phyloP scores from a whole-genome alignment of 2,888 invertebrate species.

The Phaonia tiefii region DNA sequence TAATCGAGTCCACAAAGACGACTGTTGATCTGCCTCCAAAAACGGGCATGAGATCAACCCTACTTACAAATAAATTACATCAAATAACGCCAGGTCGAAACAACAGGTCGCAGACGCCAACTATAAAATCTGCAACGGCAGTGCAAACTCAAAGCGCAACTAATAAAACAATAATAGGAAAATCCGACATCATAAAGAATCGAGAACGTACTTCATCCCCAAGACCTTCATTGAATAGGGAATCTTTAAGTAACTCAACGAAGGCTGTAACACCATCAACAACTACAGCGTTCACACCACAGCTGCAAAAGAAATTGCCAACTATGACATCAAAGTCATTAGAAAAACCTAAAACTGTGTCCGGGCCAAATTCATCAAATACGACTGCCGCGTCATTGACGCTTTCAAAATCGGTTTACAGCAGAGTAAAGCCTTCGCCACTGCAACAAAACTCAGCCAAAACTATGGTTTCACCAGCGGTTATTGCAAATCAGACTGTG shows the following conservation, averaged over 20 bases:
- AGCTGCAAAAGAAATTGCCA: constrained; percentile 4
- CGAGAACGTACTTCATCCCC: constrained; percentile 9
- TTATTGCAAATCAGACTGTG: constrained; percentile 20
- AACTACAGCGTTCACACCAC: background rate
- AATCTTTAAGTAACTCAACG: background rate
- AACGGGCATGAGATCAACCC: constrained; percentile 19
- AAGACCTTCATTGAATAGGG: background rate
- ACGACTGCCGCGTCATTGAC: background rate
- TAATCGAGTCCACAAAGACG: constrained; percentile 51
- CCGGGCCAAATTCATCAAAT: constrained; percentile 29
- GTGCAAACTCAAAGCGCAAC: constrained; percentile 42
- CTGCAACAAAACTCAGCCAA: background rate
- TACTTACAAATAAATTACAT: constrained; percentile 26
- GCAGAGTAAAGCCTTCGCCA: constrained; percentile 39
- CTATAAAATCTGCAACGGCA: background rate
- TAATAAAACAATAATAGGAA: background rate
- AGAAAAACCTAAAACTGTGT: constrained; percentile 26
- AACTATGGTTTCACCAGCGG: background rate
- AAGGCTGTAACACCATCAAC: background rate
- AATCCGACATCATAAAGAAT: background rate
- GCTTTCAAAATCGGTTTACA: background rate
- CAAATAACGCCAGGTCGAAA: background rate
- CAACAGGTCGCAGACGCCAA: background rate
- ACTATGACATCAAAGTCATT: constrained; percentile 22
- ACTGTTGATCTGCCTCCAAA: constrained; percentile 38